phyloP scores from a whole-genome alignment of 2,113 vertebrate genomes.

The Melanerpes aurifrons region DNA sequence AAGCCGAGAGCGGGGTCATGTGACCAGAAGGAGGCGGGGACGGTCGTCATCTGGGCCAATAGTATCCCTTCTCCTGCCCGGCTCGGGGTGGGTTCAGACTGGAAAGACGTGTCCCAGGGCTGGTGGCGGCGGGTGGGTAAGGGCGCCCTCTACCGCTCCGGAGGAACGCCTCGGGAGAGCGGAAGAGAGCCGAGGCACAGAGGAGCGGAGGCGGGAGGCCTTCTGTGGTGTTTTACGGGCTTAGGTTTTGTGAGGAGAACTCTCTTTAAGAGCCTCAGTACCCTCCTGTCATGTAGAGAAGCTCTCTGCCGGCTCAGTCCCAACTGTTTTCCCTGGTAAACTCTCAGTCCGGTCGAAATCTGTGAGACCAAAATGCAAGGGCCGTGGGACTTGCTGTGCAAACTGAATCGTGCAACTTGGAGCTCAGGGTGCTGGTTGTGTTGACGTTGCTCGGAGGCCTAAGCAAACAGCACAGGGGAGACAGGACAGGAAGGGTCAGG shows the following conservation, averaged over 20 bases:
- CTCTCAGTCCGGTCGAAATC: not conserved
- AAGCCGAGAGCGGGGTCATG: fast-evolving
- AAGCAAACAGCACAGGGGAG: not conserved
- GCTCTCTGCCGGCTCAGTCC: fast-evolving
- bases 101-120: fast-evolving
- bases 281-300: fast-evolving
- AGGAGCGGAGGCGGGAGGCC: fast-evolving
- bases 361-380: not conserved
- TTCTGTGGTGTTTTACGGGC: fast-evolving
- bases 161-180: fast-evolving
- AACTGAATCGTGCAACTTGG: fast-evolving
- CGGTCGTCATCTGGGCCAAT: not conserved
- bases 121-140: fast-evolving
- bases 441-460: fast-evolving
- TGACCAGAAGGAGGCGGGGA: not conserved
- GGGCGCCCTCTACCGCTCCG: not conserved
- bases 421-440: too few species aligned
- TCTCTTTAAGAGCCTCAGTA: too few species aligned
- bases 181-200: too few species aligned
- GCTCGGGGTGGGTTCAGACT: not conserved
- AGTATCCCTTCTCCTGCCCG: not conserved
- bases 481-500: not conserved
- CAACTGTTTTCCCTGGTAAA: too few species aligned
- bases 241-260: fast-evolving
- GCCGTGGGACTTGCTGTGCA: too few species aligned